Evolutionary conservation across 2,113 vertebrate species (phyloP).

Genomic region (Eonycteris spelaea): DNA sequence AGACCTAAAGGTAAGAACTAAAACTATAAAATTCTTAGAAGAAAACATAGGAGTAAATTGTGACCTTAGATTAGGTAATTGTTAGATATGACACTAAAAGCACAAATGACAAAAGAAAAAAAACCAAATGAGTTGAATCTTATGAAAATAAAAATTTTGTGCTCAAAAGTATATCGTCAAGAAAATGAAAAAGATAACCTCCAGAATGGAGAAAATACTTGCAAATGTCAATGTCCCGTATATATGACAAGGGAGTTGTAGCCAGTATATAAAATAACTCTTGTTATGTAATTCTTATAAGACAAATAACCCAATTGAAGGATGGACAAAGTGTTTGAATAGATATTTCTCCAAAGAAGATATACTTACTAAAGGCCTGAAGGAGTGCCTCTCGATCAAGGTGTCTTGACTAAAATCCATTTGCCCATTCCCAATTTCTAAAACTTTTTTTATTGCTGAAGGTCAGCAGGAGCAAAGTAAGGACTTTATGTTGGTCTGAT

Average conservation of each 20-base stretch:
- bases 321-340: background rate
- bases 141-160: background rate
- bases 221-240: background rate
- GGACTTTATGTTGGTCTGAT: background rate
- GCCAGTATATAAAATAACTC: background rate
- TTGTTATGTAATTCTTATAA: background rate
- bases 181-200: background rate
- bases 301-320: background rate
- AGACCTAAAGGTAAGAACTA: background rate
- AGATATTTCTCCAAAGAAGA: background rate
- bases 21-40: background rate
- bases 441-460: background rate
- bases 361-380: background rate
- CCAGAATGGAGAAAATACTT: background rate
- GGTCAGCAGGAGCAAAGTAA: background rate
- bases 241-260: background rate
- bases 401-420: background rate
- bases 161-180: background rate
- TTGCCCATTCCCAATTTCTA: background rate
- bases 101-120: background rate
- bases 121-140: background rate
- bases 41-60: background rate
- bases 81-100: background rate
- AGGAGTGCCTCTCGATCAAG: background rate
- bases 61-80: background rate